These are phyloP conservation scores for Acridotheres tristis DNA, from an alignment of 2,797 vertebrate species.

Conservation along the genomic window DNA sequence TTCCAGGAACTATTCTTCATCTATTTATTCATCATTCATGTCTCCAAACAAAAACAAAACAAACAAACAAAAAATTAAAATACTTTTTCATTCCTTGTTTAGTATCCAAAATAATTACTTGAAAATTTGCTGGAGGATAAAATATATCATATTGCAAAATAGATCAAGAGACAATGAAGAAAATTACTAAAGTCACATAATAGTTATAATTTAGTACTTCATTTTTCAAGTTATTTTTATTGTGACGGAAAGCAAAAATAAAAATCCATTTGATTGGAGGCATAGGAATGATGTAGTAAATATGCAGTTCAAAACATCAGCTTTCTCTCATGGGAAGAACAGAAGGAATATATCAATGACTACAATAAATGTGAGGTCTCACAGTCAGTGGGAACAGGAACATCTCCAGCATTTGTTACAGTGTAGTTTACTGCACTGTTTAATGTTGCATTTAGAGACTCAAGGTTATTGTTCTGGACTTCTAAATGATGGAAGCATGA, in stretches of 20 bases:
- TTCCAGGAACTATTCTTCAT: not conserved
- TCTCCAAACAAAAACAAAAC: not conserved
- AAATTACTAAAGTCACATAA: not conserved
- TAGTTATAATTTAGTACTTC: not conserved
- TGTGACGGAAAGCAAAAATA: not conserved
- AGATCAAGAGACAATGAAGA: not conserved
- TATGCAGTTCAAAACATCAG: not conserved
- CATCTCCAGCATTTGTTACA: not conserved
- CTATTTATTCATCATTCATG: not conserved
- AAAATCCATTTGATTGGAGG: not conserved
- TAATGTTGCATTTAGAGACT: not conserved
- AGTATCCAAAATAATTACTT: not conserved
- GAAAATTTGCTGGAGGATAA: not conserved
- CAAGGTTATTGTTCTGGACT: not conserved
- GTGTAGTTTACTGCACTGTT: not conserved
- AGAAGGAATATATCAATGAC: not conserved
- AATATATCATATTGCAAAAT: not conserved
- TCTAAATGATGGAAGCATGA: not conserved
- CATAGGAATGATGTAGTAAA: not conserved
- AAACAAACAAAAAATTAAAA: not conserved
- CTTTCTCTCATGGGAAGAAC: not conserved
- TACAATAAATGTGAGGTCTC: not conserved
- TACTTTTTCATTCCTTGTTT: not conserved
- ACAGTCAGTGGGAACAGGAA: accelerated
- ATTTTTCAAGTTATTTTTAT: not conserved